These are phyloP conservation scores for Drosophila repleta DNA, from an alignment of 1,140 invertebrate species.

Conservation along the genomic window DNA sequence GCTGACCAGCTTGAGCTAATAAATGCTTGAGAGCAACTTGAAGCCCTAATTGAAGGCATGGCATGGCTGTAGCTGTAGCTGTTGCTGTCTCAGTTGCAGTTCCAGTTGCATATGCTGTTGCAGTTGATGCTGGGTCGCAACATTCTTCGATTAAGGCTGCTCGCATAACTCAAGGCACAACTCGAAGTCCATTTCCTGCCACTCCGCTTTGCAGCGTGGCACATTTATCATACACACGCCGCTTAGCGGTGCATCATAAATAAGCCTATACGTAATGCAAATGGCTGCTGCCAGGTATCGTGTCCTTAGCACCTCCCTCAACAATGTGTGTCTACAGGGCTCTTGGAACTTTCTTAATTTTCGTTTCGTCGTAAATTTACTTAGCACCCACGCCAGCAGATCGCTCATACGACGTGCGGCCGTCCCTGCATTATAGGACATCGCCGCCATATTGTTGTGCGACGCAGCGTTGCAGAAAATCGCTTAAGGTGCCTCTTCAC, in stretches of 20 bases:
- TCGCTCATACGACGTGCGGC: slow-evolving; percentile 11
- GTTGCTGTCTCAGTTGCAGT: not conserved
- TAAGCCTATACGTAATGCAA: slow-evolving; percentile 57
- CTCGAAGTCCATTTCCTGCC: slow-evolving; percentile 69
- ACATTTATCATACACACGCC: slow-evolving; percentile 65
- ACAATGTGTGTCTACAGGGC: not conserved
- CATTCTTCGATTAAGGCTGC: slow-evolving; percentile 38
- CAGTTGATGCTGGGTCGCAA: not conserved
- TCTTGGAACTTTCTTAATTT: slow-evolving; percentile 74
- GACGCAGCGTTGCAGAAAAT: slow-evolving; percentile 65
- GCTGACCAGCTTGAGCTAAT: slow-evolving; percentile 60
- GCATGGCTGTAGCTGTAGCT: not conserved
- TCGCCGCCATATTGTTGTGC: slow-evolving; percentile 64
- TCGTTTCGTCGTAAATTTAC: slow-evolving; percentile 63
- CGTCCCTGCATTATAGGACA: slow-evolving; percentile 15
- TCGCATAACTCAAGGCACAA: slow-evolving; percentile 64
- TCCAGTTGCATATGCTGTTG: slow-evolving; percentile 8
- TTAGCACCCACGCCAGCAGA: slow-evolving; percentile 38
- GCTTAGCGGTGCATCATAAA: slow-evolving; percentile 61
- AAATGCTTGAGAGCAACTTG: slow-evolving; percentile 39
- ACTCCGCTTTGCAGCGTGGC: slow-evolving; percentile 37
- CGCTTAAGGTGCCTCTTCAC: slow-evolving; percentile 64
- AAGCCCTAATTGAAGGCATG: slow-evolving; percentile 46
- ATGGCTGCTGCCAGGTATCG: slow-evolving; percentile 11
- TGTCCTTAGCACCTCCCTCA: not conserved